These are phyloP conservation scores for Crocodylus rhombifer DNA, from an alignment of 2,797 vertebrate species.

Conservation along the genomic window DNA sequence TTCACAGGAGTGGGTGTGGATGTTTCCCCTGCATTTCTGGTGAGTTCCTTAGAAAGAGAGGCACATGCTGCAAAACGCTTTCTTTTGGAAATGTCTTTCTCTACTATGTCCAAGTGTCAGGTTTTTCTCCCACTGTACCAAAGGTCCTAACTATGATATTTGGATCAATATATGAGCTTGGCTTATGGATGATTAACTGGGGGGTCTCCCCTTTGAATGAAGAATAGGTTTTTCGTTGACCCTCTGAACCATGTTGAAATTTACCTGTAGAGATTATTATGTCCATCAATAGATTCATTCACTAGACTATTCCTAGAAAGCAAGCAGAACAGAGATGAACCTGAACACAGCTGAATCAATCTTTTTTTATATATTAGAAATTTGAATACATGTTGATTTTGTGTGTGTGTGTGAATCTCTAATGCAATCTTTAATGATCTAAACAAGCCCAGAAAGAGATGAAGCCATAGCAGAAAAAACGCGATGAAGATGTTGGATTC, in stretches of 20 bases:
- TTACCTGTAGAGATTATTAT: neutral
- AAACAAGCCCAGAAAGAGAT: neutral
- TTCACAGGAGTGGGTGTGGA: neutral
- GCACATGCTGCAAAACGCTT: fast-evolving
- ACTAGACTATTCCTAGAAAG: neutral
- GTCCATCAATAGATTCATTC: neutral
- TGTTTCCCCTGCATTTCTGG: neutral
- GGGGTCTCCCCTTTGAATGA: neutral
- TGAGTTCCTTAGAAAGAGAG: neutral
- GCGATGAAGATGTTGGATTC: neutral
- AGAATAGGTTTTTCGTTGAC: neutral
- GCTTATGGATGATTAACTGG: neutral
- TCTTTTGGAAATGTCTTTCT: neutral
- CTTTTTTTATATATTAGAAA: neutral
- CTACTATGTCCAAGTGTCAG: neutral
- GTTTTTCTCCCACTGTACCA: neutral
- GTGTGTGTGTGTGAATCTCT: neutral
- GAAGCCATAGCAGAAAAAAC: neutral
- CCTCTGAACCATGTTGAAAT: neutral
- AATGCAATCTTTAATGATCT: neutral
- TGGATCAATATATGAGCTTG: neutral
- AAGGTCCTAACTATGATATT: neutral
- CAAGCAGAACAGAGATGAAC: neutral
- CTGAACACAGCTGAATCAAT: neutral
- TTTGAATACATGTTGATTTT: neutral